Evolutionary conservation across 2,113 vertebrate species (phyloP).

Genomic region (Caloenas nicobarica): DNA sequence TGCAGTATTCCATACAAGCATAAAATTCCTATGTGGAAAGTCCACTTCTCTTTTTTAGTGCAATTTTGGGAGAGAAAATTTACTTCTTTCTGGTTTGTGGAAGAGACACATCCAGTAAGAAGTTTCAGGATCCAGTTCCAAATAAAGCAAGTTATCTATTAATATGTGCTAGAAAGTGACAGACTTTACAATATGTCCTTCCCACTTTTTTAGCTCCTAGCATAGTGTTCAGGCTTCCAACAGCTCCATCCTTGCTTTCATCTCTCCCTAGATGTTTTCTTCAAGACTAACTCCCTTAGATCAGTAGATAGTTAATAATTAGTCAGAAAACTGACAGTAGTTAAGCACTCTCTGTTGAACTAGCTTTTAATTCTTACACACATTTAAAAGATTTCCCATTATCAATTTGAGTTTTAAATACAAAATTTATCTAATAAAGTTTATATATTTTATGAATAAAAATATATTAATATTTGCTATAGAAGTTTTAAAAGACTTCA

Average conservation of each 20-base stretch:
- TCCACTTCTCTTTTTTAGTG: background rate
- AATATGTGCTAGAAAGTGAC: background rate
- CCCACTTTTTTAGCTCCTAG: background rate
- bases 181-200: background rate
- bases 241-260: background rate
- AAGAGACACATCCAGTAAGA: background rate
- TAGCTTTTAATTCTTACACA: background rate
- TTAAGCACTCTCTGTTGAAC: background rate
- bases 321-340: background rate
- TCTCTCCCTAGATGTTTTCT: background rate
- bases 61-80: background rate
- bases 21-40: background rate
- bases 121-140: background rate
- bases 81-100: background rate
- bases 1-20: background rate
- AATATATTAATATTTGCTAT: background rate
- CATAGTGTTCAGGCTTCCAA: background rate
- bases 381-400: background rate
- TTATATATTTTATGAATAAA: background rate
- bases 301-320: background rate
- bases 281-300: background rate
- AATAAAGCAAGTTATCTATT: background rate
- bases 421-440: background rate
- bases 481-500: background rate
- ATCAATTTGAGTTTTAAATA: background rate